These are phyloP conservation scores for Papilio protenor DNA, from an alignment of 2,888 invertebrate genomes.

Conservation along the genomic window DNA sequence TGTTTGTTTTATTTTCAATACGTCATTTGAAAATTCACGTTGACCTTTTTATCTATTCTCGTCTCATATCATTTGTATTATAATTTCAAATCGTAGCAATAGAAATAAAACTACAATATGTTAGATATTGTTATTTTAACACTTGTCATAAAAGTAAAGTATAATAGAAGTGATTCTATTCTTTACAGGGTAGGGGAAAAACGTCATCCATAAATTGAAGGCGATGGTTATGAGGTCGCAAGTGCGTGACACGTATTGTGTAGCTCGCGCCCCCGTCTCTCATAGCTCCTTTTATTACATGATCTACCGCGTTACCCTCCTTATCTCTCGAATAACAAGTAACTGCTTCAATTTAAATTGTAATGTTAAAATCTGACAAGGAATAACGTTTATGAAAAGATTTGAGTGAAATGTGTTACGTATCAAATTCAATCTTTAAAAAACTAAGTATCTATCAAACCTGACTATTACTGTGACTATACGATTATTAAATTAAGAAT, in stretches of 20 bases:
- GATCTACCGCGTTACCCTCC: slow-evolving; percentile 41
- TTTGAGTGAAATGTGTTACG: not conserved
- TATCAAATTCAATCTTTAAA: too few relatives aligned
- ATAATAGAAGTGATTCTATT: slow-evolving; percentile 39
- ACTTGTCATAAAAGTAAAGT: slow-evolving; percentile 48
- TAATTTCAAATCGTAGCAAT: slow-evolving; percentile 55
- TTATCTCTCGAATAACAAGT: slow-evolving; percentile 24
- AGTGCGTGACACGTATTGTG: slow-evolving; percentile 75
- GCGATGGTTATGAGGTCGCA: slow-evolving; percentile 75
- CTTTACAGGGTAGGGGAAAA: slow-evolving; percentile 53
- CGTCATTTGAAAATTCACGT: not conserved
- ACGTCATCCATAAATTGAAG: slow-evolving; percentile 70
- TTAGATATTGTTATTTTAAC: slow-evolving; percentile 55
- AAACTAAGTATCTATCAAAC: not conserved
- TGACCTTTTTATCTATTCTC: not conserved
- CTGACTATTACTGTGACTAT: not conserved
- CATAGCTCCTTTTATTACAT: slow-evolving; percentile 64
- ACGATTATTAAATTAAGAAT: not conserved
- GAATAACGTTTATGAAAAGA: not conserved
- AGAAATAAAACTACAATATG: slow-evolving; percentile 2
- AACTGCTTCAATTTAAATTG: slow-evolving; percentile 5
- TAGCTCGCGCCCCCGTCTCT: slow-evolving; percentile 56
- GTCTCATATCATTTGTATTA: not conserved
- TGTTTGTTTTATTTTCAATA: not conserved
- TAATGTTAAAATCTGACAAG: slow-evolving; percentile 3